Evolutionary conservation across 2,888 invertebrate species (phyloP), one percentile per base, ranked within the genome.

Genomic region (Sclerodermus sp.): DNA sequence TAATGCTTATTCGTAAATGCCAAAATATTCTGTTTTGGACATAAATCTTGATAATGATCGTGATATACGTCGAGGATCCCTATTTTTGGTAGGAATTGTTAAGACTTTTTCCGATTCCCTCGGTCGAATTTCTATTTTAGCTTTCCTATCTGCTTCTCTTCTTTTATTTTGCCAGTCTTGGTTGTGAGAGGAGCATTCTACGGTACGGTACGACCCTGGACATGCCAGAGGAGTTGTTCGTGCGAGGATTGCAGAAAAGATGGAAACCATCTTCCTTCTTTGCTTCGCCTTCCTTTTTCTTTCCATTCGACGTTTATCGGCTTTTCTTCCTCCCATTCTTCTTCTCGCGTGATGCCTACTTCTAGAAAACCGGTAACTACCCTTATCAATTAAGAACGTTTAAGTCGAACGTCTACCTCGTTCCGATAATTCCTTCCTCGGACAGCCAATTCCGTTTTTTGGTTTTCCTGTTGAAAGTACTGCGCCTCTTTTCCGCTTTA

Each of bases 171-270:
- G 38, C 42, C 41, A 29, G 44, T 37, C 23, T 39, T 49, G 30
- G 29, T 16, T 13, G 37, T 23, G 12, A 38, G 17, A 42, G 17
- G 42, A 23, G 31, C 46, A 30, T 23, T 45, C 41, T 47, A 37
- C 40, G 15, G 16, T 42, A 42, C 34, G 15, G 43, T 30, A 49
- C 41, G 50, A 51, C 56, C 55, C 44, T 49, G 55, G 42, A 55
- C 49, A 53, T 8, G 8, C 23, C 23, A 23, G 8, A 23, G 8
- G 23, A 23, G 23, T 8, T 23, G 23, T 50, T 57, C 57, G 58
- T 55, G 58, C 57, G 42, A 55, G 48, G 55, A 49, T 46, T 55
- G 47, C 45, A 47, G 50, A 58, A 57, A 53, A 54, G 51, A 56
- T 47, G 49, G 52, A 45, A 52, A 39, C 37, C 45, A 38, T 38